These are phyloP conservation scores for Hydropotes inermis DNA, from an alignment of 2,113 vertebrate species.

Conservation along the genomic window DNA sequence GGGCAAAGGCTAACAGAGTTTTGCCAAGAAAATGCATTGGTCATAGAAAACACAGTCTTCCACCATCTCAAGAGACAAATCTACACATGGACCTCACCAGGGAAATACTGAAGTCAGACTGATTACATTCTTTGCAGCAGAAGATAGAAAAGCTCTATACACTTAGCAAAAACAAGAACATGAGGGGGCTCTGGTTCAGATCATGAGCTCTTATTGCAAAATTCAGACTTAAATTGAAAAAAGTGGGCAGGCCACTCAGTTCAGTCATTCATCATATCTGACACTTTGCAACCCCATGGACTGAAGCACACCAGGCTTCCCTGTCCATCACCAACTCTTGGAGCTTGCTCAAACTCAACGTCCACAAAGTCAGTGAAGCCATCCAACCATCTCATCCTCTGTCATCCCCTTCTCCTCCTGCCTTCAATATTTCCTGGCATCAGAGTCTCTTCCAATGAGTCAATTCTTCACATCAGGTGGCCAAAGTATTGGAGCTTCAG, in stretches of 20 bases:
- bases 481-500: neutral
- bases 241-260: neutral
- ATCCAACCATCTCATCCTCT: neutral
- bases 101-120: neutral
- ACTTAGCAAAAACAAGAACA: neutral
- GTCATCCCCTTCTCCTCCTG: neutral
- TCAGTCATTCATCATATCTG: neutral
- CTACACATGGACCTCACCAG: neutral
- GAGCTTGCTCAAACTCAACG: neutral
- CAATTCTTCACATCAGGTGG: neutral
- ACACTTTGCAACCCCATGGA: neutral
- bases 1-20: neutral
- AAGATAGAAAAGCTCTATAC: neutral
- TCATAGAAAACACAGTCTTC: neutral
- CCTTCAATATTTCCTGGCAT: neutral
- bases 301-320: neutral
- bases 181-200: neutral
- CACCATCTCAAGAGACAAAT: neutral
- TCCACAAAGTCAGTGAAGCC: accelerated
- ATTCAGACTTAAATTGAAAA: neutral
- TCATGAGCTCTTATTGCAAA: neutral
- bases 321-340: neutral
- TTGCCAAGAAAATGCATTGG: neutral
- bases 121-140: neutral
- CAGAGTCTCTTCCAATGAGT: neutral